These are phyloP conservation scores for Catostylus mosaicus DNA, from an alignment of 30 jellyfish, hydroid and myxozoan species.

Conservation along the genomic window DNA sequence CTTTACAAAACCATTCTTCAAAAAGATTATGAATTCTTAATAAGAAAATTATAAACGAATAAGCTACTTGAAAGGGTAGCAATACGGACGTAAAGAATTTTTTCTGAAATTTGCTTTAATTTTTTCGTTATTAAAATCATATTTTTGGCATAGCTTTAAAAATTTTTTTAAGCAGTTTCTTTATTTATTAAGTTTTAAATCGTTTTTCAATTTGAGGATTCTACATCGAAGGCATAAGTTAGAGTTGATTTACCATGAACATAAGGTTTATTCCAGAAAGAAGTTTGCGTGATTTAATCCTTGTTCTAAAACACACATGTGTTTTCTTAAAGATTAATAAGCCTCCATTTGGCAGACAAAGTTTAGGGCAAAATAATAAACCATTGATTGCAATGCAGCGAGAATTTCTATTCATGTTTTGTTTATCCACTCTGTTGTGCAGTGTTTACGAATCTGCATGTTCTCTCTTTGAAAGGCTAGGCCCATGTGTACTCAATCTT, in stretches of 20 bases:
- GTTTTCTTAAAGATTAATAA: conserved; percentile 1
- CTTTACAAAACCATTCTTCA: too few relatives aligned
- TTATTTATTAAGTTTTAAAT: too few relatives aligned
- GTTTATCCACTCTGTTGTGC: conserved; percentile 24
- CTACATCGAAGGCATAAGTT: not conserved
- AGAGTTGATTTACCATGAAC: not conserved
- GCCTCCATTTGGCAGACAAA: conserved; percentile 4
- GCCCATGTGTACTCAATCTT: not conserved
- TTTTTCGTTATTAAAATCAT: too few relatives aligned
- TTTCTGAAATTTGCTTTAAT: too few relatives aligned
- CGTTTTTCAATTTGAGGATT: not conserved
- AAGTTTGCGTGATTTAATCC: conserved; percentile 1
- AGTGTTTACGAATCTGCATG: conserved; percentile 30
- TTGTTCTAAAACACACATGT: conserved; percentile 12
- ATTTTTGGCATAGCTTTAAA: too few relatives aligned
- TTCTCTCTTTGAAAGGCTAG: conserved; percentile 32
- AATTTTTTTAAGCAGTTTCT: too few relatives aligned
- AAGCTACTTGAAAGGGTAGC: too few relatives aligned
- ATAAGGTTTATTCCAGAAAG: conserved; percentile 7
- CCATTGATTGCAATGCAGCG: conserved; percentile 9
- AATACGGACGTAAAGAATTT: too few relatives aligned
- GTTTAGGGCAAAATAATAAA: not conserved
- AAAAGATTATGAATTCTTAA: too few relatives aligned
- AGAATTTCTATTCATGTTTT: conserved; percentile 3
- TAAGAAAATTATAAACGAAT: too few relatives aligned